A percentile compares a stretch with the other conserved stretches of the same genome.
Evolutionary conservation across 2,797 vertebrate genomes (phyloP).

Genomic region (Urophycis tenuis): DNA sequence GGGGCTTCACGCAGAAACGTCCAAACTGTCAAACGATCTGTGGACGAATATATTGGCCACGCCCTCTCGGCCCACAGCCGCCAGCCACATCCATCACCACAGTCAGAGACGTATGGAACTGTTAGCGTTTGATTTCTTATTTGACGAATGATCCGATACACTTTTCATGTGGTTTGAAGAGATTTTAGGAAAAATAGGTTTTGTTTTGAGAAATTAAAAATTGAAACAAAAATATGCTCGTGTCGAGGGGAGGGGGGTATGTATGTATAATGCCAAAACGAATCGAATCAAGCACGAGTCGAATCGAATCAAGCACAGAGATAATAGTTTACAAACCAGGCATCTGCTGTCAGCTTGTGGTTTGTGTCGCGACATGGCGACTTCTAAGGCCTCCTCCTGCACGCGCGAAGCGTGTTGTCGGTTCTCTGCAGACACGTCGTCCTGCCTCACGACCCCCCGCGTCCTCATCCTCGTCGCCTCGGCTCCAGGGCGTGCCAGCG

Average conservation of each 20-base stretch:
- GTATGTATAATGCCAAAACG: neutral
- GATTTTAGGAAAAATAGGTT: neutral
- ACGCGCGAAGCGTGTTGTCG: too few species aligned
- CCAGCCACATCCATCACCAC: neutral
- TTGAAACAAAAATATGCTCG: neutral
- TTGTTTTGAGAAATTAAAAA: neutral
- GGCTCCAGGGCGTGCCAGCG: too few species aligned
- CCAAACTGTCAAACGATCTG: constrained; percentile 40
- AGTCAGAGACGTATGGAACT: neutral
- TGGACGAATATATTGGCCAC: constrained; percentile 20
- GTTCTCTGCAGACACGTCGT: too few species aligned
- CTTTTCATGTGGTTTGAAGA: neutral
- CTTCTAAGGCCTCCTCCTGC: neutral
- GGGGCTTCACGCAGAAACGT: constrained; percentile 6
- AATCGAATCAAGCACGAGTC: too few species aligned
- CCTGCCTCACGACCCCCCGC: too few species aligned
- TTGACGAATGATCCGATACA: neutral
- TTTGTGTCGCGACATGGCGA: neutral
- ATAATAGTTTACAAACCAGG: too few species aligned
- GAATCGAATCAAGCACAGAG: too few species aligned
- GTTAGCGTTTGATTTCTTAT: neutral
- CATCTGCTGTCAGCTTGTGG: neutral
- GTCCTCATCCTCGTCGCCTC: too few species aligned
- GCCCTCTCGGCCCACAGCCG: neutral
- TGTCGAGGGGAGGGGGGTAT: too few species aligned